Evolutionary conservation across 2,113 vertebrate species (phyloP), one percentile per base, ranked within the genome.

Genomic region (Sander lucioperca): DNA sequence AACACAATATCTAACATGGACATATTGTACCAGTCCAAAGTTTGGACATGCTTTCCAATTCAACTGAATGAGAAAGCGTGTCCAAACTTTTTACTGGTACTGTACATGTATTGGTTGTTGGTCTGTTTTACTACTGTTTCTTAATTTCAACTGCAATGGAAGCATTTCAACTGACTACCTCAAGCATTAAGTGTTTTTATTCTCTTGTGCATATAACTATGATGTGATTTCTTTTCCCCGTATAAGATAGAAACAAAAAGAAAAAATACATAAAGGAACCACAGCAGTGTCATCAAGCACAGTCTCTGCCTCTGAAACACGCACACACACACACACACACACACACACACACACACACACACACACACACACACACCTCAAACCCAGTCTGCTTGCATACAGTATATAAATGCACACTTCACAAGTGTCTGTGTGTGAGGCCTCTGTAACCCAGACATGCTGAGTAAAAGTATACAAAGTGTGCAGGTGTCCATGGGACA

Each of bases 381-480:
- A n/a, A 18, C 10, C 13, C 33, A 43, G 36, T 54, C 27, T 48
- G 23, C 19, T 72, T 43, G 56, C 63, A n/a, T 59, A 47, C 16
- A 59, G 45, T 62, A 39, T 43, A 61, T 5, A 43, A 50, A 67
- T 14, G 43, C 50, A 80, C 25, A 71, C 56, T 57, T 6, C 33
- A 33, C 33, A 6, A 33, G 68, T 77, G 65, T 84, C 33, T 80
- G 23, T 88, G 76, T 77, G 61, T 27, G 61, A 58, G 79, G 77
- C 67, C 77, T 71, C 65, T 39, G 50, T 85, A 76, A 78, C 77
- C 59, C 59, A 74, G 88, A 87, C 90, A 91, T 72, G 84, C 80
- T 90, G 84, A 86, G 81, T 90, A 88, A 89, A 90, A 86, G 88
- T 91, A 92, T 91, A 93, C 92, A 91, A 94, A 93, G 89, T 89